Evolutionary conservation across 1,140 invertebrate genomes (phyloP).

Genomic region (Drosophila miranda): DNA sequence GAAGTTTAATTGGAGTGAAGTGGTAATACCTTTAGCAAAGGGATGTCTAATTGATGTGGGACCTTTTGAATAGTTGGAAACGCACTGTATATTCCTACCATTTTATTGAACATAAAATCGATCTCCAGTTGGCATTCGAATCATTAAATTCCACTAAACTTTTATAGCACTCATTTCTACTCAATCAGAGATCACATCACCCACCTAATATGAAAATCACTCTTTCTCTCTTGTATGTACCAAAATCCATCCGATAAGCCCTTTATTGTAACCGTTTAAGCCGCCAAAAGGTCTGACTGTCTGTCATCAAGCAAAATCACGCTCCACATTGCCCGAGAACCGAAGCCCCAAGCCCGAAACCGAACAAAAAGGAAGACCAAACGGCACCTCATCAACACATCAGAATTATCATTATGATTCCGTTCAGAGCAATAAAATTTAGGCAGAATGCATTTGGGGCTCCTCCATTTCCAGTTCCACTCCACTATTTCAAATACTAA

Average conservation of each 20-base stretch:
- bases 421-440: slow-evolving; percentile 42
- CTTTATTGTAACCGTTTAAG: slow-evolving; percentile 31
- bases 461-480: background rate
- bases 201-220: slow-evolving; percentile 11
- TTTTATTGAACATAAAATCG: background rate
- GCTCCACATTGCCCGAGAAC: slow-evolving; percentile 54
- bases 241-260: slow-evolving; percentile 28
- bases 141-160: no score
- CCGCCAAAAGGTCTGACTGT: background rate
- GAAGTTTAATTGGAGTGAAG: slow-evolving; percentile 11
- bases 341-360: background rate
- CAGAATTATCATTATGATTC: slow-evolving; percentile 74
- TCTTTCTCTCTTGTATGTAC: slow-evolving; percentile 1
- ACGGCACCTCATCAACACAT: slow-evolving; percentile 79
- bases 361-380: slow-evolving; percentile 37
- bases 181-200: background rate
- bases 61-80: slow-evolving; percentile 3
- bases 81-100: background rate
- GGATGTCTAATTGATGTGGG: slow-evolving; percentile 10
- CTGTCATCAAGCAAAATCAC: slow-evolving; percentile 36
- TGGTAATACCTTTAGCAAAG: no score
- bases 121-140: no score
- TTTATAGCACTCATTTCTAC: no score
- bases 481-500: slow-evolving; percentile 4
- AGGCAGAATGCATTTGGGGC: slow-evolving; percentile 20